These are phyloP conservation scores for Myotis daubentonii DNA, from an alignment of 2,797 vertebrate genomes.

Conservation along the genomic window DNA sequence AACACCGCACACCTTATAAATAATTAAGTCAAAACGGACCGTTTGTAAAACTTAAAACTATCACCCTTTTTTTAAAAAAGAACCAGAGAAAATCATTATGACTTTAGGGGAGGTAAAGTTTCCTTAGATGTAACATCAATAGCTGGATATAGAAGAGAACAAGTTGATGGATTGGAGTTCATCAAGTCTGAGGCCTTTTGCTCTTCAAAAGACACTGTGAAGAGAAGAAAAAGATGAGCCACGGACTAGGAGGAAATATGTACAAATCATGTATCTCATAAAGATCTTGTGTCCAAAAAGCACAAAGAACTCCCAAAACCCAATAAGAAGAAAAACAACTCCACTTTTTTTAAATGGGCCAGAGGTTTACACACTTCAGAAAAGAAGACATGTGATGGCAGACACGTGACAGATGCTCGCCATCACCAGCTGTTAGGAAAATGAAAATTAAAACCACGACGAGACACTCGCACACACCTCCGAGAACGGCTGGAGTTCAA, in stretches of 20 bases:
- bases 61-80: neutral
- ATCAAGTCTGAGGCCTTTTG: neutral
- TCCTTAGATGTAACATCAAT: neutral
- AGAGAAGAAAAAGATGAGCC: neutral
- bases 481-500: accelerated
- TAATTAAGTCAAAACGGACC: neutral
- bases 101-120: neutral
- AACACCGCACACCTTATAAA: neutral
- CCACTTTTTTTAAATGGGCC: too few species aligned
- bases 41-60: neutral
- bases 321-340: neutral
- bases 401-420: accelerated
- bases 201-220: neutral
- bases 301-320: neutral
- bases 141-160: neutral
- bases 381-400: accelerated
- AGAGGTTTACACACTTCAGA: neutral
- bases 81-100: neutral
- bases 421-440: neutral
- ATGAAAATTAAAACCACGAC: accelerated
- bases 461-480: accelerated
- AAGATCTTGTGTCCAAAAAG: neutral
- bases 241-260: neutral
- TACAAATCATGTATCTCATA: neutral
- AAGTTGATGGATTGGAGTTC: neutral